phyloP scores from a whole-genome alignment of 2,797 vertebrate genomes.

The Numenius phaeopus region DNA sequence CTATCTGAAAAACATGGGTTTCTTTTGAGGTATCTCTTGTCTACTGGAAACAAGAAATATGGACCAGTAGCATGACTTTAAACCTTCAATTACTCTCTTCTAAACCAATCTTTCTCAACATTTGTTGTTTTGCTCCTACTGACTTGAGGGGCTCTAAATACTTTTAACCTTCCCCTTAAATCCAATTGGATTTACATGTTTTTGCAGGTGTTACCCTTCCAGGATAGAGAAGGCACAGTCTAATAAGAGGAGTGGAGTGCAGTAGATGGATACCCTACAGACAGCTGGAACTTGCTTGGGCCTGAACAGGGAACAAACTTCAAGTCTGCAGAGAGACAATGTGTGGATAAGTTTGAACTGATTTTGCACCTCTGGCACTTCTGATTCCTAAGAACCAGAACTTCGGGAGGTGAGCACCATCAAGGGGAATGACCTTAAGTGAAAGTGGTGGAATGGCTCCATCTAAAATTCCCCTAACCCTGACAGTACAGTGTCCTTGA shows the following conservation, averaged over 20 bases:
- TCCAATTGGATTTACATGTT: fast-evolving
- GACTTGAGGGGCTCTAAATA: not conserved
- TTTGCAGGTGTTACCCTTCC: not conserved
- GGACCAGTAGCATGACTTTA: not conserved
- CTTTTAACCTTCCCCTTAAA: not conserved
- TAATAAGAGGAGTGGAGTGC: not conserved
- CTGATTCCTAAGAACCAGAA: not conserved
- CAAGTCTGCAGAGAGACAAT: not conserved
- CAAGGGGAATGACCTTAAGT: not conserved
- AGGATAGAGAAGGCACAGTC: not conserved
- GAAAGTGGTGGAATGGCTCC: not conserved
- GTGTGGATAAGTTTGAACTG: not conserved
- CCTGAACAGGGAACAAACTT: not conserved
- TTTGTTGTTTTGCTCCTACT: not conserved
- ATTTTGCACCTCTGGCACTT: not conserved
- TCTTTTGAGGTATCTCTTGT: not conserved
- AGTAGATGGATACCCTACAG: not conserved
- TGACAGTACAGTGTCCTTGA: too few relatives aligned
- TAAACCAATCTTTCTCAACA: not conserved
- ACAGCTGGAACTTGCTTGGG: not conserved
- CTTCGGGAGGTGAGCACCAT: not conserved
- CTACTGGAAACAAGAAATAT: not conserved
- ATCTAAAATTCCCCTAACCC: not conserved
- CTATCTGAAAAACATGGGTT: fast-evolving
- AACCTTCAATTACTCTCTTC: not conserved